Base-by-base conservation (phyloP, 2,797 vertebrate genomes). In the Monodelphis domestica region DNA sequence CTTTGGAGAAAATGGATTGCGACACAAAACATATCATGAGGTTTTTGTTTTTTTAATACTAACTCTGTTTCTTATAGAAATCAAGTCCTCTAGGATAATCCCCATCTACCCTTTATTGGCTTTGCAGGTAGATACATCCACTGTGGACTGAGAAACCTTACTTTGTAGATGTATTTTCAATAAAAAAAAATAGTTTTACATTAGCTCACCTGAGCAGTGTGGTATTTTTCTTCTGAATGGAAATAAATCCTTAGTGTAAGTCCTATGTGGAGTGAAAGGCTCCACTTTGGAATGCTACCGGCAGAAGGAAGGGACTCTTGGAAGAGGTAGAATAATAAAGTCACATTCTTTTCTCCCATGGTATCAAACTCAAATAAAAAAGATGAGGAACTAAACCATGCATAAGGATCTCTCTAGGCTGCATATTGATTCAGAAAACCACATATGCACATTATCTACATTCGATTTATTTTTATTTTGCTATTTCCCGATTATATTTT, bases 161-260 rank as follows among this genome's bases (percentile, higher is more conserved):
- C 98, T 98, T 98, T 98, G 98, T 98, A 98, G 98, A 97, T 97
- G 98, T 98, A 98, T 98, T 98, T 98, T 98, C 98, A 99, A 98
- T 98, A 98, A 99, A 98, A 98, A 95, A 95, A 95, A 98, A 97
- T 98, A 99, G 98, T 98, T 98, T 98, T 98, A 98, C 98, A 98
- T 98, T 96, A 97, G 95, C 21, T 87, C 89, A n/a, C 54, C 10
- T 94, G 45, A 38, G 96, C 90, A 87, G 56, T 7, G 95, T 96
- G 97, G 93, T 89, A 50, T 97, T 98, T 94, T 59, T 97, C 45
- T 70, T 70, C 53, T 1, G 53, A 93, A 92, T 33, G 51, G 90
- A 93, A 90, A 63, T 59, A n/a, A 38, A 84, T 21, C 84, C 59
- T 17, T 91, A 5, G 2, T 51, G 45, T 24, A 90, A 91, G 38